Evolutionary conservation across 2,113 vertebrate genomes (phyloP).

Genomic region (Pantherophis guttatus): DNA sequence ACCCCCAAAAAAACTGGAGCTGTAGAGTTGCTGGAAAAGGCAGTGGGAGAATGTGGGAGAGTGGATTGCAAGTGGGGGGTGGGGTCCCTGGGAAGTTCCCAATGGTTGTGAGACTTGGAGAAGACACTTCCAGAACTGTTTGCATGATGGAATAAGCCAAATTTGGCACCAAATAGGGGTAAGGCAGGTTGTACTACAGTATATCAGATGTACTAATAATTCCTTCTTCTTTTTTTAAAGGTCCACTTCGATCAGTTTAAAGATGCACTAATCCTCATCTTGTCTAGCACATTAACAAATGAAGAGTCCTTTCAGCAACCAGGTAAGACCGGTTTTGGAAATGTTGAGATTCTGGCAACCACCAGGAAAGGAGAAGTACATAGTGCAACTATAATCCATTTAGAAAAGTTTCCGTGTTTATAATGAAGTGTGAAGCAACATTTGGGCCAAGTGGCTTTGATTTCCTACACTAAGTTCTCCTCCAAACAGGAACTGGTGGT

Average conservation of each 20-base stretch:
- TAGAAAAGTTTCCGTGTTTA: background rate
- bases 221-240: constrained; percentile 62
- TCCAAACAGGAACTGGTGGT: background rate
- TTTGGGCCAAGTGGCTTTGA: background rate
- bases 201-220: background rate
- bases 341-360: background rate
- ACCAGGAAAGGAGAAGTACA: background rate
- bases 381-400: background rate
- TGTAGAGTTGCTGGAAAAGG: background rate
- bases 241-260: constrained; percentile 94
- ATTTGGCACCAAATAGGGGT: background rate
- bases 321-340: constrained; percentile 70
- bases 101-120: background rate
- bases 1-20: background rate
- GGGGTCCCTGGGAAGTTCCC: background rate
- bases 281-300: constrained; percentile 76
- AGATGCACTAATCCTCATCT: constrained; percentile 87
- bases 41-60: background rate
- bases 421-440: background rate
- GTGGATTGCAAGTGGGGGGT: background rate
- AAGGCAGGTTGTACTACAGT: background rate
- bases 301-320: constrained; percentile 74
- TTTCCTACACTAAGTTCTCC: background rate
- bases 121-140: background rate
- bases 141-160: background rate